Conservation (phyloP, 92 coral and sea anemone species). For the Porites evermanni region DNA sequence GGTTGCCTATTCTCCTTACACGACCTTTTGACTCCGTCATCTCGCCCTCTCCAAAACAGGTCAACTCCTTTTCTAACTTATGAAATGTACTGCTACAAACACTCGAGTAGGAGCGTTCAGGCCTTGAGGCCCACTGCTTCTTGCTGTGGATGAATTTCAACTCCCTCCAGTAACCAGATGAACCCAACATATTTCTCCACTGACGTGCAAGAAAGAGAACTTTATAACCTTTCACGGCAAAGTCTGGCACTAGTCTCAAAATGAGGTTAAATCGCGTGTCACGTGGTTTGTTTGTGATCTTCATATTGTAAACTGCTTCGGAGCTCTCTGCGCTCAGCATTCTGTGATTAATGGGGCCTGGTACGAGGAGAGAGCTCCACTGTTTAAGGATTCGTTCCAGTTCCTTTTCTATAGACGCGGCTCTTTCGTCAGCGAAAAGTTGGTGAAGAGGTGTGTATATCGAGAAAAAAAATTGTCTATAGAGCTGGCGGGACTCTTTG, state of each 20-base stretch:
- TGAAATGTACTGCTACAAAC: background rate
- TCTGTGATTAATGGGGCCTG: constrained; percentile 82
- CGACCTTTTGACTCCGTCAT: background rate
- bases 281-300: constrained; percentile 58
- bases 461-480: constrained; percentile 54
- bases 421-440: constrained; percentile 67
- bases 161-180: constrained; percentile 85
- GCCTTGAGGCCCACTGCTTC: constrained; percentile 4
- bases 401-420: constrained; percentile 46
- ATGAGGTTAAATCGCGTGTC: constrained; percentile 74
- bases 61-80: constrained; percentile 16
- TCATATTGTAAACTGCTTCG: constrained; percentile 74
- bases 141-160: constrained; percentile 42
- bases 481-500: constrained; percentile 63
- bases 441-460: constrained; percentile 74
- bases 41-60: background rate
- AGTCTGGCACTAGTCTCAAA: constrained; percentile 82
- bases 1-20: background rate
- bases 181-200: constrained; percentile 74
- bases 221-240: constrained; percentile 76
- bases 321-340: constrained; percentile 74
- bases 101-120: background rate
- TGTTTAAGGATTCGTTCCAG: constrained; percentile 64
- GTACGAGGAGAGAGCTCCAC: constrained; percentile 73
- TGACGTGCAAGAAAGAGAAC: constrained; percentile 76